These are phyloP conservation scores for Spodoptera frugiperda DNA, from an alignment of 1,140 invertebrate genomes.

Conservation along the genomic window DNA sequence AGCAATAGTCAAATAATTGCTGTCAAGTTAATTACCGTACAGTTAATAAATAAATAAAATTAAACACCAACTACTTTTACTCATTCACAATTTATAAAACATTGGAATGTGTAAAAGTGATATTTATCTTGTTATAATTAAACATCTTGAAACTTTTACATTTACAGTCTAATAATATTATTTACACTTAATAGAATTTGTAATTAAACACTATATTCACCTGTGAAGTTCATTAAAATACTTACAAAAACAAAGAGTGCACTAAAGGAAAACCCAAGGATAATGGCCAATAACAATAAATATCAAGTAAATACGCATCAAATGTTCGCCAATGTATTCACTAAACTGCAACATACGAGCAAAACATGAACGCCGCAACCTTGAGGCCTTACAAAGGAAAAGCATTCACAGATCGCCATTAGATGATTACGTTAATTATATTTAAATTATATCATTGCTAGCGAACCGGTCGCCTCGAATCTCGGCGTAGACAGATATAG, in stretches of 20 bases:
- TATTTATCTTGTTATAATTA: constrained; percentile 2
- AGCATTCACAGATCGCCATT: constrained; percentile 44
- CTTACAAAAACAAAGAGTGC: background rate
- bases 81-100: no score
- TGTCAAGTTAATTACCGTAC: no score
- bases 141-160: constrained; percentile 1
- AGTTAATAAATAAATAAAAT: no score
- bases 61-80: no score
- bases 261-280: constrained; percentile 18
- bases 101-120: background rate
- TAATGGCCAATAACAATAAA: background rate
- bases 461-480: constrained; percentile 66
- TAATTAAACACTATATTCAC: no score
- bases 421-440: constrained; percentile 48
- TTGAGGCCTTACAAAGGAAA: constrained; percentile 44
- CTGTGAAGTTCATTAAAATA: background rate
- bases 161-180: background rate
- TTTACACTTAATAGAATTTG: no score
- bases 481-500: constrained; percentile 68
- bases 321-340: background rate
- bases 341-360: constrained; percentile 33
- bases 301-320: constrained; percentile 7
- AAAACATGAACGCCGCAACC: constrained; percentile 28
- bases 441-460: constrained; percentile 52
- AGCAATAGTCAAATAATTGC: no score